A percentile compares a stretch with the other conserved stretches of the same genome.
Evolutionary conservation across 2,888 invertebrate genomes (phyloP).

Genomic region (Diarsia dahlii): DNA sequence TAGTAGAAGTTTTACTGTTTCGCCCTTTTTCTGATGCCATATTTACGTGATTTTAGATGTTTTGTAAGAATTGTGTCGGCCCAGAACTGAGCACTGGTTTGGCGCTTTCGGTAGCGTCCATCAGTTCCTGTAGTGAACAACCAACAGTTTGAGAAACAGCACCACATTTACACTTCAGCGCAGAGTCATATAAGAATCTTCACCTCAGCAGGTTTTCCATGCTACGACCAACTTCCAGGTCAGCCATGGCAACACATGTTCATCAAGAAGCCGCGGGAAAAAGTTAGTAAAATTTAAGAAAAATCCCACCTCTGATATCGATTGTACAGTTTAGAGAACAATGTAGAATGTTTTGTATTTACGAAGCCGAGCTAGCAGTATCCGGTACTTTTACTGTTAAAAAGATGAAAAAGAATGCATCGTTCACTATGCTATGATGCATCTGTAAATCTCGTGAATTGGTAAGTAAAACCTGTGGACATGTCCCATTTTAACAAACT

Average conservation of each 20-base stretch:
- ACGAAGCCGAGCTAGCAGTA: conserved; percentile 10
- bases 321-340: conserved; percentile 47
- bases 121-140: too few species aligned
- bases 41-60: not conserved
- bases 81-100: too few species aligned
- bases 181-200: too few species aligned
- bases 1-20: not conserved
- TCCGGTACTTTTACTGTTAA: conserved; percentile 35
- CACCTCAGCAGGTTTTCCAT: too few species aligned
- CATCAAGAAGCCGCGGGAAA: too few species aligned
- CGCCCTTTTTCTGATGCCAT: conserved; percentile 30
- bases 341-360: conserved; percentile 51
- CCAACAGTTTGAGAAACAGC: too few species aligned
- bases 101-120: too few species aligned
- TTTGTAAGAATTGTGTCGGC: too few species aligned
- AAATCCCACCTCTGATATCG: not conserved
- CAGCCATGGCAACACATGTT: too few species aligned
- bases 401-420: conserved; percentile 12
- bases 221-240: too few species aligned
- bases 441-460: not conserved
- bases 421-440: conserved; percentile 12
- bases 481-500: not conserved
- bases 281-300: too few species aligned
- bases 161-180: too few species aligned
- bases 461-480: not conserved